Conservation (phyloP, 64 coral and sea anemone genomes). For the Actinia equina region DNA sequence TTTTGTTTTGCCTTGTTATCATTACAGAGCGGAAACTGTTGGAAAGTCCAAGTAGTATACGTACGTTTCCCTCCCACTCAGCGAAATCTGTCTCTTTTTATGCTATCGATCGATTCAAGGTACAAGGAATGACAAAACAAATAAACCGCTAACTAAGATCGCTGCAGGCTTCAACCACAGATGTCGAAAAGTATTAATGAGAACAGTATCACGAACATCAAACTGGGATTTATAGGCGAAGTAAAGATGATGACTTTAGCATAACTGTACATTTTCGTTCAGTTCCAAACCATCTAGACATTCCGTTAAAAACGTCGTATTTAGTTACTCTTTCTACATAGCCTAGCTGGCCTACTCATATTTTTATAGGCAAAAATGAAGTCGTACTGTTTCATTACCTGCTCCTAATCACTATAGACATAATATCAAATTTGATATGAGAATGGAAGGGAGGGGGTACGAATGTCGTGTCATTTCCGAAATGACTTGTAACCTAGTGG, state of each 20-base stretch:
- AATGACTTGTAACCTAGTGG: background rate
- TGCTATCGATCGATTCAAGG: background rate
- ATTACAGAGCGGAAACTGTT: background rate
- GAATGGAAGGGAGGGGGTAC: background rate
- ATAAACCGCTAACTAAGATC: background rate
- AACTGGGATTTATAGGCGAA: background rate
- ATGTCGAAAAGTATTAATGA: constrained; percentile 1
- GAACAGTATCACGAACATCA: background rate
- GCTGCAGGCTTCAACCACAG: background rate
- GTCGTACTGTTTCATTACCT: constrained; percentile 1
- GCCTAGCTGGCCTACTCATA: background rate
- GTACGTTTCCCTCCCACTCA: background rate
- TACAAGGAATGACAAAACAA: constrained; percentile 2
- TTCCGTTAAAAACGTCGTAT: background rate
- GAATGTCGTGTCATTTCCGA: background rate
- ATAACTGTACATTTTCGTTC: background rate
- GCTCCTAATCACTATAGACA: background rate
- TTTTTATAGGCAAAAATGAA: background rate
- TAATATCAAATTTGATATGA: background rate
- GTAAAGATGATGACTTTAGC: background rate
- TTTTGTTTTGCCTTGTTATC: background rate
- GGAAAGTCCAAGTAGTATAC: background rate
- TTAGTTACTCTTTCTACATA: background rate
- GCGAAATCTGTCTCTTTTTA: background rate
- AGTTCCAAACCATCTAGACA: background rate